Base-by-base conservation (phyloP, 2,113 vertebrate species). In the Shinisaurus crocodilurus region DNA sequence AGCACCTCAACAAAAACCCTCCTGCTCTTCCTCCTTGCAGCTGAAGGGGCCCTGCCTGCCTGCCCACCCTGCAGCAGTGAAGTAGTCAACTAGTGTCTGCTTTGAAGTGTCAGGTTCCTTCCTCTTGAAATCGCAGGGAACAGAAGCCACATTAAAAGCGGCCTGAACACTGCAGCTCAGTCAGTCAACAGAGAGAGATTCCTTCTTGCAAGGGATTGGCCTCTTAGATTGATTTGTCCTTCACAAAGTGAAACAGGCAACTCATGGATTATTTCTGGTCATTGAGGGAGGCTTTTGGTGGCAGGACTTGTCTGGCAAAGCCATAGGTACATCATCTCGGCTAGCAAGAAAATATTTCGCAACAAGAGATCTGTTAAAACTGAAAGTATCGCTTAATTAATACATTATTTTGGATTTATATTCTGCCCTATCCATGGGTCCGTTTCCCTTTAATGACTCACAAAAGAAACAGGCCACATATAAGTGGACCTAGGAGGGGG, bases 1-100 rank as follows among this genome's bases (percentile, higher is more conserved):
- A 65, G 43, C 91, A 4, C 82, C 93, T 89, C 84, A 86, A 91
- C 95, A 95, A 95, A 96, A 95, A 94, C 92, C n/a, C 67, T 29
- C 79, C 20, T 20, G 69, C 80, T 75, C 48, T 12, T 6, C 20
- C 27, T 40, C 18, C 69, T 4, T 81, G 50, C 1, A 34, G 45
- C 45, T 80, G 75, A 40, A 37, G 48, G 63, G 80, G 23, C 9
- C 7, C n/a, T 23, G 29, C 57, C 23, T 29, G 15, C 57, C 32
- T 32, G 25, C n/a, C 13, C 57, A 23, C n/a, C 20, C 60, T 7
- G 2, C 25, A 3, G 32, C 20, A 48, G 40, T 2, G 23, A 50
- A 67, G 16, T 5, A n/a, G 50, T 1, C 63, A 48, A 40, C 6
- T 8, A 18, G 34, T 69, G 6, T 54, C 48, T 57, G 16, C 16